phyloP scores from a whole-genome alignment of 2,888 invertebrate genomes.

The Mythimna loreyi region DNA sequence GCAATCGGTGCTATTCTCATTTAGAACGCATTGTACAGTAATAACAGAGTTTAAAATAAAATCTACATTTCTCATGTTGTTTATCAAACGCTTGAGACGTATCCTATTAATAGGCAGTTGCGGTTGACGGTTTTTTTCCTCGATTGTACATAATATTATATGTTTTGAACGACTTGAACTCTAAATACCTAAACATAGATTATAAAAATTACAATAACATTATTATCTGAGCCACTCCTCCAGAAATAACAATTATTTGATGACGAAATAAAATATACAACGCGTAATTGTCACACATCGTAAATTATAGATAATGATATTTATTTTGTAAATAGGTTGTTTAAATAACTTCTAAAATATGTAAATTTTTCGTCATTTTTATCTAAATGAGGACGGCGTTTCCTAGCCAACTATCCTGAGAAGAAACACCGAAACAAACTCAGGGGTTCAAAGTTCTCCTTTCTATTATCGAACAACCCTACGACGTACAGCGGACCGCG shows the following conservation, averaged over 20 bases:
- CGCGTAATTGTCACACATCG: not conserved
- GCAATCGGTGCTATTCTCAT: too few relatives aligned
- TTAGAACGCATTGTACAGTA: too few relatives aligned
- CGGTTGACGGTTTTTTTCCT: slow-evolving; percentile 1
- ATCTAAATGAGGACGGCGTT: too few relatives aligned
- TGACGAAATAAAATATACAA: slow-evolving; percentile 24
- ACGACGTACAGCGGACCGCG: too few relatives aligned
- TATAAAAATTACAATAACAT: slow-evolving; percentile 10
- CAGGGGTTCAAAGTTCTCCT: too few relatives aligned
- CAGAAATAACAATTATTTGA: slow-evolving; percentile 8
- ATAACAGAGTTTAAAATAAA: slow-evolving; percentile 3
- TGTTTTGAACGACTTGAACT: not conserved
- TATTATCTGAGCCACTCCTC: slow-evolving; percentile 39
- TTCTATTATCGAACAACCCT: too few relatives aligned
- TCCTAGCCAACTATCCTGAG: too few relatives aligned
- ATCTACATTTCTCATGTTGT: not conserved
- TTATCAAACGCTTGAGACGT: not conserved
- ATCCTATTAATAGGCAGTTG: slow-evolving; percentile 3
- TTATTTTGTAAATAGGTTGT: too few relatives aligned
- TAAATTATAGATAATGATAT: too few relatives aligned
- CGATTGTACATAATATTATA: slow-evolving; percentile 11
- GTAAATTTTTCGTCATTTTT: too few relatives aligned
- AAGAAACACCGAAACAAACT: too few relatives aligned
- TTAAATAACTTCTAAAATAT: too few relatives aligned
- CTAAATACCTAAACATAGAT: slow-evolving; percentile 29